phyloP scores from a whole-genome alignment of 2,888 invertebrate genomes.

The Hydraecia micacea region DNA sequence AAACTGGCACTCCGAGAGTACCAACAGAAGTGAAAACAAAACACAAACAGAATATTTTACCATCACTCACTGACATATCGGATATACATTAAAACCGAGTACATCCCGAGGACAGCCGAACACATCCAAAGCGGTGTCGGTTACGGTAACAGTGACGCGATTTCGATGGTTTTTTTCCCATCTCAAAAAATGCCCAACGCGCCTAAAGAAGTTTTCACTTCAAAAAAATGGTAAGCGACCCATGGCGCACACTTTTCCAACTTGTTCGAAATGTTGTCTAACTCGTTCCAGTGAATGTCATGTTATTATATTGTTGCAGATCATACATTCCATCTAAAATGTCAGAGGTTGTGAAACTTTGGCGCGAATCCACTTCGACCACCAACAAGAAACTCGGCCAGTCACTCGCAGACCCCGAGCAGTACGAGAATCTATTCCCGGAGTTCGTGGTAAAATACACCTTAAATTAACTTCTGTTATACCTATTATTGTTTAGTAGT shows the following conservation, averaged over 20 bases:
- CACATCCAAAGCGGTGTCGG: too few species aligned
- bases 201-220: too few species aligned
- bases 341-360: conserved; percentile 95
- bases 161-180: too few species aligned
- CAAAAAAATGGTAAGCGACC: too few species aligned
- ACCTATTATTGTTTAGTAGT: background rate
- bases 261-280: background rate
- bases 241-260: background rate
- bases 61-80: too few species aligned
- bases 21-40: too few species aligned
- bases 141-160: too few species aligned
- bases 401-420: conserved; percentile 97
- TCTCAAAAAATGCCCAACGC: too few species aligned
- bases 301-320: conserved; percentile 79
- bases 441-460: conserved; percentile 82
- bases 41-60: too few species aligned
- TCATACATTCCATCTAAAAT: conserved; percentile 98
- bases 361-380: conserved; percentile 95
- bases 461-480: background rate
- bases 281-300: background rate
- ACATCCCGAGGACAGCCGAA: too few species aligned
- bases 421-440: conserved; percentile 99
- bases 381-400: conserved; percentile 97
- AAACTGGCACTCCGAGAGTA: too few species aligned
- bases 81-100: too few species aligned